Base-by-base conservation (phyloP, 2,797 vertebrate species). In the Naso thynnoides region DNA sequence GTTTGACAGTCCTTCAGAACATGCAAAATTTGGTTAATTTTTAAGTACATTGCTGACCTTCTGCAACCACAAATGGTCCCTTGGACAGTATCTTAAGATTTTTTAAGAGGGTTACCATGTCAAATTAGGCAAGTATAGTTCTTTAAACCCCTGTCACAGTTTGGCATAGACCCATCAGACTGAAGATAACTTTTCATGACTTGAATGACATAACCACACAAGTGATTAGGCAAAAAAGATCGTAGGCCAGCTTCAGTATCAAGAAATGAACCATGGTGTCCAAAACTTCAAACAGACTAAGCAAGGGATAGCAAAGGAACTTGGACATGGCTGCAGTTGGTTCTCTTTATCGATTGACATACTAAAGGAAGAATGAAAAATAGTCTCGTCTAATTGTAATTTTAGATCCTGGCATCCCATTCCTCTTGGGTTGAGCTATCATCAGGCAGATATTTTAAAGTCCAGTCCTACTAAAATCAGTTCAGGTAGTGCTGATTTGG, bases 1-100 rank as follows among this genome's bases (percentile, higher is more conserved):
- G 48, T n/a, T 73, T 24, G 67, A 54, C 70, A 50, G 61, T 60
- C 18, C 58, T 73, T 73, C 52, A 67, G 41, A 70, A 63, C 10
- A 38, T 9, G 56, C 52, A 76, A 62, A 24, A 75, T 68, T 80
- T 76, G 23, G 72, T 75, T 75, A 7, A 53, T 76, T 76, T n/a
- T 76, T 27, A 74, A 82, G 55, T 69, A 33, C 26, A 27, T 36
- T 65, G 52, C 29, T 59, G 71, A 77, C 59, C 29, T 61, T 29
- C 27, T 65, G 61, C 57, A 47, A 62, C 67, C 50, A 47, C 15
- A 56, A 62, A 74, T 59, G 31, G 54, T 49, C 33, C 59, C 69
- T 68, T 49, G 9, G 26, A 29, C n/a, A 29, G 21, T 6, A 38
- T 29, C n/a, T 24, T 29, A 36, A 61, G 42, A 36, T 36, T 36